Evolutionary conservation across 2,888 invertebrate species (phyloP).

Genomic region (Ganaspis brasiliensis): DNA sequence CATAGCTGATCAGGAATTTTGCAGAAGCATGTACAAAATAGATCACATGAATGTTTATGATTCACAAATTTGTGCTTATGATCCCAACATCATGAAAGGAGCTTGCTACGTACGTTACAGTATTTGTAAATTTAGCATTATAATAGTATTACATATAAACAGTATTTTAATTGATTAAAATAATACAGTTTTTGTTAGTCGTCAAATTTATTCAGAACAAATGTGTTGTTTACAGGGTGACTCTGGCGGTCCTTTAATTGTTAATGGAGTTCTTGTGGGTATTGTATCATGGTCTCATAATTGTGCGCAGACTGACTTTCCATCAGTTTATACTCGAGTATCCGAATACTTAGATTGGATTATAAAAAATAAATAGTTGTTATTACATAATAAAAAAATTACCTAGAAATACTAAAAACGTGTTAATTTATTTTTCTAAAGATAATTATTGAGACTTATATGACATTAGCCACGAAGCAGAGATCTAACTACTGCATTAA

Average conservation of each 20-base stretch:
- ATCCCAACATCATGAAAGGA: constrained; percentile 59
- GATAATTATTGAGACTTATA: too few relatives aligned
- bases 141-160: too few relatives aligned
- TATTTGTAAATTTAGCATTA: too few relatives aligned
- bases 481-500: too few relatives aligned
- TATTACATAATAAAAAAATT: too few relatives aligned
- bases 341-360: constrained; percentile 68
- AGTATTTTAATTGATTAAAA: too few relatives aligned
- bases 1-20: constrained; percentile 81
- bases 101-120: constrained; percentile 68
- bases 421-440: too few relatives aligned
- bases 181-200: too few relatives aligned
- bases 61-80: constrained; percentile 65
- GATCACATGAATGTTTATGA: constrained; percentile 52
- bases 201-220: too few relatives aligned
- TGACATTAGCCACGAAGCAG: too few relatives aligned
- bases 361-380: too few relatives aligned
- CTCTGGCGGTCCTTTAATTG: constrained; percentile 74
- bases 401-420: too few relatives aligned
- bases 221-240: constrained; percentile 73
- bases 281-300: constrained; percentile 72
- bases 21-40: constrained; percentile 70
- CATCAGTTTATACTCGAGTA: constrained; percentile 73
- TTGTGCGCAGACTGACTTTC: constrained; percentile 68
- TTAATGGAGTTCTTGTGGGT: constrained; percentile 69